Evolutionary conservation across 2,797 vertebrate genomes (phyloP).

Genomic region (Borostomias antarcticus): DNA sequence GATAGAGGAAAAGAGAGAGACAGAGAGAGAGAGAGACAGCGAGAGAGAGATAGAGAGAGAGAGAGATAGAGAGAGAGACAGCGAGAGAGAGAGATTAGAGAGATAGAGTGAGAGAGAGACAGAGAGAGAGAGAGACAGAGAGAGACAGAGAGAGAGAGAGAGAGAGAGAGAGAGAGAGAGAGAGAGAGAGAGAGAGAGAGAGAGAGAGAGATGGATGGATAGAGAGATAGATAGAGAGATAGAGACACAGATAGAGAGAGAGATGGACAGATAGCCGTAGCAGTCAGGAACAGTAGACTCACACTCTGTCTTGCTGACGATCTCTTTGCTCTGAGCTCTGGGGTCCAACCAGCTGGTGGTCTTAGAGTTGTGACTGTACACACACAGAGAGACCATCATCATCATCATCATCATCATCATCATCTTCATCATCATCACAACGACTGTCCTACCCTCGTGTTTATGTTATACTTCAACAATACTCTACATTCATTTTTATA

Average conservation of each 20-base stretch:
- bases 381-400: constrained; percentile 5
- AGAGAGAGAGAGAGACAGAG: background rate
- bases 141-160: background rate
- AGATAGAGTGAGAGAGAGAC: background rate
- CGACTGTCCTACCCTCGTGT: background rate
- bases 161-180: background rate
- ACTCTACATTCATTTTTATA: background rate
- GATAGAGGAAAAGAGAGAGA: constrained; percentile 4
- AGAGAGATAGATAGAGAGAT: background rate
- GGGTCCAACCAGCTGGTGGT: constrained; percentile 74
- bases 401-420: background rate
- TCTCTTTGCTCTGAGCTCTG: constrained; percentile 66
- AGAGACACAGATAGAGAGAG: background rate
- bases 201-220: background rate
- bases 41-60: background rate
- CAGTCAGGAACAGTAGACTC: constrained; percentile 37
- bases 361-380: constrained; percentile 74
- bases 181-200: background rate
- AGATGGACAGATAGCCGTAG: background rate
- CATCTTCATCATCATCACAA: background rate
- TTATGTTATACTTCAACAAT: no score
- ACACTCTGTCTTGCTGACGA: constrained; percentile 62
- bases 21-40: background rate
- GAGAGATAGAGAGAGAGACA: background rate
- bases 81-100: background rate